phyloP scores from a whole-genome alignment of 2,888 invertebrate species.

The Boloria euphrosyne region DNA sequence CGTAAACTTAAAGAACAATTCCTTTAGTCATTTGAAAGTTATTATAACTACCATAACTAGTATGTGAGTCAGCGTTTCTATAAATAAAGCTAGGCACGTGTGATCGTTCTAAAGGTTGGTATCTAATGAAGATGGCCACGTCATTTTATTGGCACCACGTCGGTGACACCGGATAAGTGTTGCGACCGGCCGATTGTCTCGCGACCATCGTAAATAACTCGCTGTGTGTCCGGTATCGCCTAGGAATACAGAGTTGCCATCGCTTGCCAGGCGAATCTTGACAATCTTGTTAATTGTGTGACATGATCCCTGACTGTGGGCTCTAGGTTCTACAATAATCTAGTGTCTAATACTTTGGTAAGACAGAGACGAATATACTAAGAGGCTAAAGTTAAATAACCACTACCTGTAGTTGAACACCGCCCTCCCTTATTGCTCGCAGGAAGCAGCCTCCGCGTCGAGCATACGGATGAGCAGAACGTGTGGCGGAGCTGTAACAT shows the following conservation, averaged over 20 bases:
- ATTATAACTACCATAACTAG: constrained; percentile 44
- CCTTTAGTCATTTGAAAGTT: constrained; percentile 37
- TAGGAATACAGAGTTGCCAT: constrained; percentile 72
- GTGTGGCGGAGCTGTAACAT: constrained; percentile 56
- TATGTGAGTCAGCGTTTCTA: constrained; percentile 65
- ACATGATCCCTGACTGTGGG: constrained; percentile 26
- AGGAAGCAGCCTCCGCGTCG: constrained; percentile 73
- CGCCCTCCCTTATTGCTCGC: constrained; percentile 56
- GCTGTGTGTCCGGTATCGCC: constrained; percentile 72
- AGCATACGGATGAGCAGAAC: constrained; percentile 76
- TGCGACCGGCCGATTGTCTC: constrained; percentile 77
- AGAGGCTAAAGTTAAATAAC: constrained; percentile 47
- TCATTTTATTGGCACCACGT: constrained; percentile 73
- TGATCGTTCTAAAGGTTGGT: constrained; percentile 72
- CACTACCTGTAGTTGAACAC: constrained; percentile 50
- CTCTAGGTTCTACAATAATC: constrained; percentile 20
- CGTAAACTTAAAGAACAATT: constrained; percentile 33
- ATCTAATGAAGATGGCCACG: constrained; percentile 78
- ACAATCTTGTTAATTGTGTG: constrained; percentile 38
- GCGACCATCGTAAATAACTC: constrained; percentile 79
- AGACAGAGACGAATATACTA: constrained; percentile 42
- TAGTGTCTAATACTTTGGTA: constrained; percentile 35
- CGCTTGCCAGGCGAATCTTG: constrained; percentile 59
- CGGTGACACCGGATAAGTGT: constrained; percentile 77
- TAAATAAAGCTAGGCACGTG: constrained; percentile 70